Percentiles rank a stretch among this genome's conserved stretches.
Evolutionary conservation across 1,140 invertebrate genomes (phyloP).

Genomic region (Hermetia illucens): DNA sequence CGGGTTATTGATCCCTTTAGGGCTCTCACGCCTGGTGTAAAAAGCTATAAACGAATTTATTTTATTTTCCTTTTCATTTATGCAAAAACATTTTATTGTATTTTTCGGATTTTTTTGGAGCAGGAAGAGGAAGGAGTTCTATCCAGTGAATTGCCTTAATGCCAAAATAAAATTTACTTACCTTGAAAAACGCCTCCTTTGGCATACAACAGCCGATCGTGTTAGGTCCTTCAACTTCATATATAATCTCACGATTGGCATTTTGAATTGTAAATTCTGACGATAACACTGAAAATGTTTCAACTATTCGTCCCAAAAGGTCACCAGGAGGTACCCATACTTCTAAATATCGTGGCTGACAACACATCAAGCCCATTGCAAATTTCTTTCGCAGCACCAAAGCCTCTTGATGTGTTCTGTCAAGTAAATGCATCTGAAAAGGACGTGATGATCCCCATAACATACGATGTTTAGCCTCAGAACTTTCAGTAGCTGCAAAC

Average conservation of each 20-base stretch:
- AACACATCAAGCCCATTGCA: conserved; percentile 29
- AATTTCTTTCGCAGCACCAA: conserved; percentile 39
- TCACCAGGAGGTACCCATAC: conserved; percentile 35
- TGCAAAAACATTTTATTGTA: conserved; percentile 1
- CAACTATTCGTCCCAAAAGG: conserved; percentile 30
- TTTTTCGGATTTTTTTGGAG: no score
- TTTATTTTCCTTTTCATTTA: not conserved
- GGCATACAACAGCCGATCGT: conserved; percentile 23
- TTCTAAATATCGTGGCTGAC: conserved; percentile 27
- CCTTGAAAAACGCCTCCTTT: conserved; percentile 34
- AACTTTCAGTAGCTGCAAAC: conserved; percentile 44
- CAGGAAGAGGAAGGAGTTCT: no score
- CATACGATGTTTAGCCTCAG: conserved; percentile 35
- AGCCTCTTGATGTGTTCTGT: conserved; percentile 47
- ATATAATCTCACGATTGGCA: conserved; percentile 25
- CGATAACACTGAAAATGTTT: conserved; percentile 29
- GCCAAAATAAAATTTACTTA: conserved; percentile 9
- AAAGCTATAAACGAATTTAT: conserved; percentile 20
- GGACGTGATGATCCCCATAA: conserved; percentile 41
- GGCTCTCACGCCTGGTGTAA: conserved; percentile 25
- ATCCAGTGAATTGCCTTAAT: not conserved
- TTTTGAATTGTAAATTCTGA: conserved; percentile 31
- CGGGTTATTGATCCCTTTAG: conserved; percentile 33
- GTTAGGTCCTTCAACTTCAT: conserved; percentile 32
- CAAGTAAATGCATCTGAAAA: conserved; percentile 44